Percentiles rank a stretch among this genome's conserved stretches.
Evolutionary conservation across 2,797 vertebrate species (phyloP).

Genomic region (Melanotaenia maccullochi): DNA sequence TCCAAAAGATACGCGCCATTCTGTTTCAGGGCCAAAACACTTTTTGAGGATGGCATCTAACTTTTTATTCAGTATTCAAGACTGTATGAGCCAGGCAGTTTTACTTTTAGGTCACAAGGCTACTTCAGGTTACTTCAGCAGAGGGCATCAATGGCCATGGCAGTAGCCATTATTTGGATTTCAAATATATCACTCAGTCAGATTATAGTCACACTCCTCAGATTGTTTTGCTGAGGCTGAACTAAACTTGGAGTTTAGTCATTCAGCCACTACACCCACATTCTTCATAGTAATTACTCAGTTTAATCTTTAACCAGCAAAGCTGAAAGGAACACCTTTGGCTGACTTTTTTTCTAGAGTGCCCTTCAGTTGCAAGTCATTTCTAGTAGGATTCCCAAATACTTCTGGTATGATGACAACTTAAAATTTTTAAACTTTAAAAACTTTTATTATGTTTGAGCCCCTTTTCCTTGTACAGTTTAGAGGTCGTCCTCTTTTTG

Average conservation of each 20-base stretch:
- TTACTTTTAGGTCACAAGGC: slow-evolving; percentile 18
- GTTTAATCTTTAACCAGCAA: slow-evolving; percentile 10
- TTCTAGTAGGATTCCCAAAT: neutral
- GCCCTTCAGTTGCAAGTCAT: neutral
- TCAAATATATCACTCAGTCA: neutral
- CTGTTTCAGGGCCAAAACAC: neutral
- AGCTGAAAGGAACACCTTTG: neutral
- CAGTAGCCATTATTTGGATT: neutral
- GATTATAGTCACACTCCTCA: neutral
- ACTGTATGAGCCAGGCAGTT: neutral
- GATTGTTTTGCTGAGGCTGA: neutral
- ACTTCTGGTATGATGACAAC: neutral
- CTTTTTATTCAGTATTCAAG: neutral
- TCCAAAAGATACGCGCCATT: neutral
- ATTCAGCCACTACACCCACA: neutral
- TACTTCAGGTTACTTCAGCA: neutral
- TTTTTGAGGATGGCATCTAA: neutral
- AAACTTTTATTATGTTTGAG: neutral
- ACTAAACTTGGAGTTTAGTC: neutral
- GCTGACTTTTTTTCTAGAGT: neutral
- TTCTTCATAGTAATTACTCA: neutral
- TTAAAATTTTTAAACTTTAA: no score
- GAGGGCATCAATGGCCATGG: neutral
- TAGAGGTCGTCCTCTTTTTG: neutral
- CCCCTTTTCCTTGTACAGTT: neutral